A percentile compares a stretch with the other conserved stretches of the same genome.
Conservation (phyloP, 2,797 vertebrate genomes). For the Microcaecilia unicolor region DNA sequence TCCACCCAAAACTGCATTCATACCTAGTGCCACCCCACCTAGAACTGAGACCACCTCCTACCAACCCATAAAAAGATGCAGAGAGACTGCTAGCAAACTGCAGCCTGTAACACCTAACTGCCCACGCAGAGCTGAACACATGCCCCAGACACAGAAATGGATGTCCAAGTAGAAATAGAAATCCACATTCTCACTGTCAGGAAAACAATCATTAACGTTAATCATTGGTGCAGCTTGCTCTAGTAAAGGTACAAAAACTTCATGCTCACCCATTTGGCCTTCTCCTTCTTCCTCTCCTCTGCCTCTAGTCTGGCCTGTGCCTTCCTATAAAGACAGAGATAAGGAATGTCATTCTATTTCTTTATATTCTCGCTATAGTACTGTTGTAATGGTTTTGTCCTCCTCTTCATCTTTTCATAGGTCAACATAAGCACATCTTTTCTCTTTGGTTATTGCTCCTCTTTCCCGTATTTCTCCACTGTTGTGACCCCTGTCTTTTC, state of each 20-base stretch:
- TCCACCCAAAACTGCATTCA: not conserved
- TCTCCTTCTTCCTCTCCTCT: slow-evolving; percentile 52
- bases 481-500: no score
- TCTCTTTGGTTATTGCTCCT: no score
- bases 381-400: not conserved
- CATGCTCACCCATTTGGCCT: slow-evolving; percentile 59
- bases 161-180: no score
- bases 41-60: not conserved
- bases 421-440: not conserved
- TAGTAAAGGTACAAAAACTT: not conserved
- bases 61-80: no score
- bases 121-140: no score
- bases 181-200: no score
- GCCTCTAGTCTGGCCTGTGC: slow-evolving; percentile 59
- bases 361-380: not conserved
- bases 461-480: no score
- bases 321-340: slow-evolving; percentile 43
- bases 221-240: no score
- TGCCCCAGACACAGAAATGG: no score
- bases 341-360: not conserved
- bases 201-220: no score
- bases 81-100: no score
- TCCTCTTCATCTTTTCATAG: not conserved
- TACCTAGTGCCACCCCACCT: not conserved
- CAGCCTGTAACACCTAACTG: no score